Conservation (phyloP, 1,140 invertebrate species). For the Atta texana region DNA sequence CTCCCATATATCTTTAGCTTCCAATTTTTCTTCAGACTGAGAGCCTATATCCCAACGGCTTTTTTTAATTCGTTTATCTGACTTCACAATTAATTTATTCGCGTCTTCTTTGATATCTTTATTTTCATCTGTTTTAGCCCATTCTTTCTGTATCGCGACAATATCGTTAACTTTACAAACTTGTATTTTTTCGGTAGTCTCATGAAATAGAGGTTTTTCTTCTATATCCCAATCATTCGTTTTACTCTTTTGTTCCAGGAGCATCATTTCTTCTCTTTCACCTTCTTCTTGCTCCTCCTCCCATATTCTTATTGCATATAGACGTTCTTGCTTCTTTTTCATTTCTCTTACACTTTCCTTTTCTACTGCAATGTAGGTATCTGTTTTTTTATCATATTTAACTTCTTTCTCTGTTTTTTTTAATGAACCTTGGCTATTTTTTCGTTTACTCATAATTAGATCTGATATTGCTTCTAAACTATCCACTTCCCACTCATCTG, state of each 20-base stretch:
- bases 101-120: not conserved
- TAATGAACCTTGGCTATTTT: not conserved
- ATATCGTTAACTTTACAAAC: conserved; percentile 18
- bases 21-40: conserved; percentile 77
- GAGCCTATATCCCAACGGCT: conserved; percentile 81
- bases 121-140: conserved; percentile 13
- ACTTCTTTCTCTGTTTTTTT: conserved; percentile 81
- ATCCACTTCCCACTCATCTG: conserved; percentile 85
- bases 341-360: conserved; percentile 78
- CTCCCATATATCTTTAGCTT: conserved; percentile 82
- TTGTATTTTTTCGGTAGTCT: conserved; percentile 37
- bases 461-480: conserved; percentile 81
- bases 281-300: conserved; percentile 85
- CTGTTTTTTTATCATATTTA: conserved; percentile 82
- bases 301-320: conserved; percentile 83
- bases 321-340: conserved; percentile 78
- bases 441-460: conserved; percentile 60
- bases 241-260: conserved; percentile 69
- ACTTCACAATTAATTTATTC: conserved; percentile 27
- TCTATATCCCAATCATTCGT: conserved; percentile 76
- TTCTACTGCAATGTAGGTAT: conserved; percentile 83
- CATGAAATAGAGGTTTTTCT: conserved; percentile 51
- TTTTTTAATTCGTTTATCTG: conserved; percentile 70
- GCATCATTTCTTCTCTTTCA: conserved; percentile 80
- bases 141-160: conserved; percentile 7